These are phyloP conservation scores for Tenthredo scrophulariae DNA, from an alignment of 2,888 invertebrate genomes.

Conservation along the genomic window DNA sequence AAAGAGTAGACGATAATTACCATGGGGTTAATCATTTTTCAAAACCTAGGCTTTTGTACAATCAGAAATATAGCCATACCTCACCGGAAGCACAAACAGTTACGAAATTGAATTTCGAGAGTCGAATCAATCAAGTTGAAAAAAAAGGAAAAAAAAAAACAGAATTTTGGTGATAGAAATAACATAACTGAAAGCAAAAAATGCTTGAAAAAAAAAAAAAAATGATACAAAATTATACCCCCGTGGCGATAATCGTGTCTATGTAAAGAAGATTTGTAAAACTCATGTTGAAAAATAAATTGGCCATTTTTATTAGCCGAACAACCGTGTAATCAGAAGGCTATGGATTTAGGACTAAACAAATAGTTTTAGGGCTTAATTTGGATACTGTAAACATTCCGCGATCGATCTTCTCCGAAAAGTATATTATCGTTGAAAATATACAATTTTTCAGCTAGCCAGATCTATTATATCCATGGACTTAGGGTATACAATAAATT, in stretches of 20 bases:
- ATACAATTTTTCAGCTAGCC: background rate
- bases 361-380: conserved; percentile 25
- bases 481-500: background rate
- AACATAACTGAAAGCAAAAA: background rate
- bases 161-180: too few relatives aligned
- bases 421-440: conserved; percentile 37
- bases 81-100: background rate
- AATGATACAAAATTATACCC: background rate
- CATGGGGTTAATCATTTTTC: background rate
- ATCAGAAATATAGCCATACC: background rate
- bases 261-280: background rate
- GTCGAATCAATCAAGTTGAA: background rate
- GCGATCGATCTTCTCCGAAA: conserved; percentile 3
- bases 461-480: background rate
- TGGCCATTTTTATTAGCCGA: background rate
- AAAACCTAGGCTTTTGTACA: background rate
- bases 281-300: background rate
- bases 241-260: background rate
- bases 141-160: background rate
- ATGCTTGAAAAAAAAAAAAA: background rate
- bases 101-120: background rate
- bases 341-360: background rate
- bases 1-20: background rate
- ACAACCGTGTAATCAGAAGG: background rate
- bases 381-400: conserved; percentile 13